These are phyloP conservation scores for Coenobita brevimanus DNA, from an alignment of 1,140 invertebrate species.

Conservation along the genomic window DNA sequence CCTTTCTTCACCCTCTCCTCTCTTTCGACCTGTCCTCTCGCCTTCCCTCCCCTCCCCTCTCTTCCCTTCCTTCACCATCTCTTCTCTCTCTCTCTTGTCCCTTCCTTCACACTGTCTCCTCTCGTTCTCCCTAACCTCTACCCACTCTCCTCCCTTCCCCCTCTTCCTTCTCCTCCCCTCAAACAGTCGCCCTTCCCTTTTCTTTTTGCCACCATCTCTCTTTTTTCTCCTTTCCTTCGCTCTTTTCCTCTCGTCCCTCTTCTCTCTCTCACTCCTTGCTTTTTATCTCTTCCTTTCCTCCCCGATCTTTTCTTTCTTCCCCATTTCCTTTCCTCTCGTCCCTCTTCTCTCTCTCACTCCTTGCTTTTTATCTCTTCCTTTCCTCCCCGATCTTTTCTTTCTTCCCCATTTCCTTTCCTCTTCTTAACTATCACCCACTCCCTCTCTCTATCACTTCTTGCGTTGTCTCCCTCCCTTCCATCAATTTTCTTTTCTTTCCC, in stretches of 20 bases:
- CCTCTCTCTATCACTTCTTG: too few relatives aligned
- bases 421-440: not conserved
- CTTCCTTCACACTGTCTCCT: slow-evolving; percentile 6
- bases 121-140: not conserved
- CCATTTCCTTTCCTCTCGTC: not conserved
- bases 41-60: not conserved
- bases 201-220: too few relatives aligned
- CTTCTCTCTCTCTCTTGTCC: not conserved
- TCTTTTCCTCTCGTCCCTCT: not conserved
- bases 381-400: not conserved
- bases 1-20: not conserved
- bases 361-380: not conserved
- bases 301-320: too few relatives aligned
- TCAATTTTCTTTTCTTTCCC: not conserved
- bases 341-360: not conserved
- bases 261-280: too few relatives aligned
- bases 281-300: too few relatives aligned
- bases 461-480: not conserved
- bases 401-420: too few relatives aligned
- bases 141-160: not conserved
- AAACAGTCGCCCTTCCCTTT: too few relatives aligned
- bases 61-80: not conserved
- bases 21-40: not conserved
- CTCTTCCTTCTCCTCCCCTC: not conserved
- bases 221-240: not conserved